Percentiles rank a stretch among this genome's conserved stretches.
Conservation (phyloP, 2,888 invertebrate genomes). For the Sinotaia quadrata region DNA sequence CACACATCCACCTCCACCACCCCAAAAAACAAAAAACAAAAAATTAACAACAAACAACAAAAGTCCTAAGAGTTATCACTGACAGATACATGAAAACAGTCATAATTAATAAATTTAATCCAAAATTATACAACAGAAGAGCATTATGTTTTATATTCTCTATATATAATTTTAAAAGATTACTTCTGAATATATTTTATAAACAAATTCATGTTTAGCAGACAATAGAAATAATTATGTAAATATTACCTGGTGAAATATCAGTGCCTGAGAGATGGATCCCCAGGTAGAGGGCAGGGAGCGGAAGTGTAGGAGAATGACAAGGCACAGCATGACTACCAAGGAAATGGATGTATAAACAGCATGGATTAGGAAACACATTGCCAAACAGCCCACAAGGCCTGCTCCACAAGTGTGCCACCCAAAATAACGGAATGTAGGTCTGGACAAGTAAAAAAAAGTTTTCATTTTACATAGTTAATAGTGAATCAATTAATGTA, state of each 20-base stretch:
- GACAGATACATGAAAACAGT: too few species aligned
- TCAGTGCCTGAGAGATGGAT: conserved; percentile 97
- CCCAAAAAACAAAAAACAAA: background rate
- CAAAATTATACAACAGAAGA: too few species aligned
- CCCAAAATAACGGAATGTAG: conserved; percentile 95
- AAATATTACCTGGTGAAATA: conserved; percentile 95
- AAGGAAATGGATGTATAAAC: conserved; percentile 91
- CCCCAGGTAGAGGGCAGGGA: conserved; percentile 95
- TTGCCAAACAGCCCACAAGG: conserved; percentile 85
- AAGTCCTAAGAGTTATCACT: background rate
- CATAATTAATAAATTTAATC: too few species aligned
- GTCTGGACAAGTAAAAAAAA: conserved; percentile 77
- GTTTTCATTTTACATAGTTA: too few species aligned
- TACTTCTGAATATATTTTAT: too few species aligned
- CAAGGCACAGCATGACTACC: conserved; percentile 87
- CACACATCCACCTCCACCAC: background rate
- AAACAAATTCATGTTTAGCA: too few species aligned
- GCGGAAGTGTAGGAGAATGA: conserved; percentile 86
- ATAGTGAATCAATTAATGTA: too few species aligned
- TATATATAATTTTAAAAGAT: too few species aligned
- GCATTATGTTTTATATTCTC: too few species aligned
- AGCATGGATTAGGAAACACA: conserved; percentile 96
- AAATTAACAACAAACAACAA: background rate
- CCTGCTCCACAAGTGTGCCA: conserved; percentile 94
- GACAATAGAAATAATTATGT: background rate